Base-by-base conservation (phyloP, 2,888 invertebrate species). In the Metacarcinus magister region DNA sequence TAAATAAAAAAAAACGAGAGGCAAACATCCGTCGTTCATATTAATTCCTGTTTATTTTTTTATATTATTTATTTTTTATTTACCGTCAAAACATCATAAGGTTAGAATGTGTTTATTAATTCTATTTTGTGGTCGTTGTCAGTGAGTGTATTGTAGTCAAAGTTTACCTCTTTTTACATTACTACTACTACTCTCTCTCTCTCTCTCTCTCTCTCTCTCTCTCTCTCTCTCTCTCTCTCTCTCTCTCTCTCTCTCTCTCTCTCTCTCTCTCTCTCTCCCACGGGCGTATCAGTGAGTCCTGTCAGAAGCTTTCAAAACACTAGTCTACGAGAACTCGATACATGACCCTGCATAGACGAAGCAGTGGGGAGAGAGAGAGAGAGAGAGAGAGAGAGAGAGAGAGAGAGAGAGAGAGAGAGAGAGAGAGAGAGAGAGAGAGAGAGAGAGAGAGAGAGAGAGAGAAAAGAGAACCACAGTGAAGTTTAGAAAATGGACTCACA, bases 171-270 rank as follows among this genome's bases (percentile, higher is more conserved):
- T 7, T 46, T 46, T 46, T 46, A 7, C 46, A 7, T 46, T 46
- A n/a, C n/a, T 46, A 7, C 75, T 94, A 7, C 39, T 43, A 43
- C 82, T n/a, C n/a, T 92, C 92, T 92, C 46, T 92, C 46, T 92
- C 23, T 92, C 46, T 92, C 91, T 91, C 91, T 91, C 91, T 91
- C 91, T 91, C 39, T 91, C 91, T 91, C 43, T 91, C 91, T 91
- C 32, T 91, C 91, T 91, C 54, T 93, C 93, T 93, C 93, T 93
- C 93, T 93, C 93, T 93, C 93, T 93, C 93, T 93, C 93, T 93
- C 93, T 93, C 93, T 93, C 93, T 93, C 93, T 93, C 93, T 93
- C 93, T 93, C 93, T 93, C 54, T 54, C 48, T 93, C 54, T 93
- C 93, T 93, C 54, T 54, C 48, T 54, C 67, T 93, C 67, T 93